A percentile compares a stretch with the other conserved stretches of the same genome.
phyloP scores from a whole-genome alignment of 2,797 vertebrate species.

The Hippopotamyrus pictus region DNA sequence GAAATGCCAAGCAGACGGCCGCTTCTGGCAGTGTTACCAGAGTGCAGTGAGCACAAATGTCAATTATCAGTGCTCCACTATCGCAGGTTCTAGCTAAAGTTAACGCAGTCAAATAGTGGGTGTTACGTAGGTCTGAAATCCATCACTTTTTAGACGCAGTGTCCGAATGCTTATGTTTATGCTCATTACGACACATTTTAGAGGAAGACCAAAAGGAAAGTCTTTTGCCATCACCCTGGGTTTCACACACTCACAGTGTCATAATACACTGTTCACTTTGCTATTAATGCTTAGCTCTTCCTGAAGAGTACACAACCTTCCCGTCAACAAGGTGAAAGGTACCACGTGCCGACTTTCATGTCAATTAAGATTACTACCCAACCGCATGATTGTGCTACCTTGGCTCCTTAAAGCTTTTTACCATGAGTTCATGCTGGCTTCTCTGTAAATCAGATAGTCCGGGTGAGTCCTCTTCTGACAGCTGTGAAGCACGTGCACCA shows the following conservation, averaged over 20 bases:
- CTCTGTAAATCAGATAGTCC: neutral
- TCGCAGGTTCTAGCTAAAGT: neutral
- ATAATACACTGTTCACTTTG: neutral
- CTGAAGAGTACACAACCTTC: neutral
- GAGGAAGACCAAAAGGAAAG: neutral
- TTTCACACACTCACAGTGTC: neutral
- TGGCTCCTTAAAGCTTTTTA: neutral
- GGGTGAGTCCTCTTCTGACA: neutral
- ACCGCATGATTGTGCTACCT: neutral
- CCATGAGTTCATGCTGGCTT: neutral
- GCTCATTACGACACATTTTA: neutral
- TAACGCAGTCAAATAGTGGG: neutral
- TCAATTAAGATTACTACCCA: neutral
- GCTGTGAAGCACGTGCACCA: slow-evolving; percentile 15
- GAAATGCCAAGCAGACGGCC: neutral
- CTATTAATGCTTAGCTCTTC: neutral
- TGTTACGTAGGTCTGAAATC: neutral
- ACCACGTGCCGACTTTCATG: neutral
- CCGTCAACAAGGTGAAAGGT: neutral
- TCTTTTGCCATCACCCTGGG: neutral
- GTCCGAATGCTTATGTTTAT: neutral
- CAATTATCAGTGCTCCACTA: neutral
- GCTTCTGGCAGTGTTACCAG: neutral
- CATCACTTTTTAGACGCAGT: neutral
- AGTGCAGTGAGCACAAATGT: neutral